These are phyloP conservation scores for Anastatus disparis DNA, from an alignment of 1,140 invertebrate genomes.

Conservation along the genomic window DNA sequence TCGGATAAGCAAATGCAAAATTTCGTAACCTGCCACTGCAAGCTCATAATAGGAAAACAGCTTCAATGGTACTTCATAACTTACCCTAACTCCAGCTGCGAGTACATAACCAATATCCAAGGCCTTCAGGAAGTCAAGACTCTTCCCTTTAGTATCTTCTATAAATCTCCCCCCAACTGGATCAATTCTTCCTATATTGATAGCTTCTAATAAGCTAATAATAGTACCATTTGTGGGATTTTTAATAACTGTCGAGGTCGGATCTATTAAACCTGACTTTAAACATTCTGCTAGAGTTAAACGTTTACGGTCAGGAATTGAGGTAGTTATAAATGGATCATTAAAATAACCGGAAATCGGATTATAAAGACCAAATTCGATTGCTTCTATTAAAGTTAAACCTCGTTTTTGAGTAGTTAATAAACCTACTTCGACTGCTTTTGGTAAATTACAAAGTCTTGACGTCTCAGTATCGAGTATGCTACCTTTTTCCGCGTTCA, in stretches of 20 bases:
- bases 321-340: conserved; percentile 80
- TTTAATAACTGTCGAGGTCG: conserved; percentile 85
- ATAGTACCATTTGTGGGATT: conserved; percentile 81
- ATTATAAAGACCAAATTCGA: conserved; percentile 86
- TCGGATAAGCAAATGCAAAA: conserved; percentile 51
- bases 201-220: conserved; percentile 80
- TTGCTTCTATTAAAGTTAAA: conserved; percentile 82
- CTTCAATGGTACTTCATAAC: conserved; percentile 58
- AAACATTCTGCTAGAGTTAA: conserved; percentile 83
- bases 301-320: conserved; percentile 74
- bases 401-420: conserved; percentile 80
- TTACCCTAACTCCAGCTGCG: conserved; percentile 92
- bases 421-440: conserved; percentile 81
- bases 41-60: conserved; percentile 46
- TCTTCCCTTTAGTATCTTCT: conserved; percentile 72
- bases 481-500: conserved; percentile 87
- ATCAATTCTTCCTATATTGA: conserved; percentile 81
- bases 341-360: conserved; percentile 80
- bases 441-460: conserved; percentile 78
- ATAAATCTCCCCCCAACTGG: conserved; percentile 76
- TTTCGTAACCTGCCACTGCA: conserved; percentile 55
- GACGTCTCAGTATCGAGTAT: conserved; percentile 85
- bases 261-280: conserved; percentile 81
- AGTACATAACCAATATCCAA: conserved; percentile 86
- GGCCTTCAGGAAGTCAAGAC: conserved; percentile 87